Percentiles rank a stretch among this genome's conserved stretches.
phyloP scores from a whole-genome alignment of 2,888 invertebrate genomes.

The Monopis laevigella region DNA sequence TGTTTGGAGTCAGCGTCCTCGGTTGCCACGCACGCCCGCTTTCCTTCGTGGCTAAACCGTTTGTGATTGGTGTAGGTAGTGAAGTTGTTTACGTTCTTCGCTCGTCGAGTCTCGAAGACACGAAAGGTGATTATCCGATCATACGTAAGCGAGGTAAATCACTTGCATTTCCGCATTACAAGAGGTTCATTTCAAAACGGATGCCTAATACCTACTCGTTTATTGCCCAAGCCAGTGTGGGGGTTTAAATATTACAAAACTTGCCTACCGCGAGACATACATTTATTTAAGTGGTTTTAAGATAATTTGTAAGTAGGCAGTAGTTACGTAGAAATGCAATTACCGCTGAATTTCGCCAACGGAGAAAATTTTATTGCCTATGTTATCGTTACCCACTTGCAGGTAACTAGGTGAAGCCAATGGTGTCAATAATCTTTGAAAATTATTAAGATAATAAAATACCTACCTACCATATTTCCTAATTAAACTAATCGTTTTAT shows the following conservation, averaged over 20 bases:
- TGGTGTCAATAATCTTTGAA: no score
- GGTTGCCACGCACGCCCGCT: conserved; percentile 43
- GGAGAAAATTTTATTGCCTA: no score
- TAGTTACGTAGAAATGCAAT: conserved; percentile 1
- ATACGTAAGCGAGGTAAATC: conserved; percentile 34
- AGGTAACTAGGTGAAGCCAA: neutral
- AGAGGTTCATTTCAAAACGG: conserved; percentile 36
- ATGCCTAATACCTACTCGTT: conserved; percentile 19
- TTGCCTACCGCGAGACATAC: neutral
- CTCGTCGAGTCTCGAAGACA: conserved; percentile 20
- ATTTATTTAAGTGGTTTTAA: conserved; percentile 3
- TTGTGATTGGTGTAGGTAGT: conserved; percentile 30
- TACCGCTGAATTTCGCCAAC: neutral
- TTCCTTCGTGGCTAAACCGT: conserved; percentile 53
- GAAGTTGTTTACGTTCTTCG: neutral
- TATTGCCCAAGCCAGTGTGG: conserved; percentile 10
- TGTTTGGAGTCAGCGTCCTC: conserved; percentile 18
- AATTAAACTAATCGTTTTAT: no score
- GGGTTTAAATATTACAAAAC: conserved; percentile 5
- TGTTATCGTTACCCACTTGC: neutral
- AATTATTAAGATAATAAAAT: no score
- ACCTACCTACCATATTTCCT: no score
- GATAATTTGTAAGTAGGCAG: conserved; percentile 1
- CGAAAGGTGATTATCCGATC: conserved; percentile 35
- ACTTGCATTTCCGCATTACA: conserved; percentile 41